Evolutionary conservation across 2,888 invertebrate species (phyloP).

Genomic region (Meghimatium bilineatum): DNA sequence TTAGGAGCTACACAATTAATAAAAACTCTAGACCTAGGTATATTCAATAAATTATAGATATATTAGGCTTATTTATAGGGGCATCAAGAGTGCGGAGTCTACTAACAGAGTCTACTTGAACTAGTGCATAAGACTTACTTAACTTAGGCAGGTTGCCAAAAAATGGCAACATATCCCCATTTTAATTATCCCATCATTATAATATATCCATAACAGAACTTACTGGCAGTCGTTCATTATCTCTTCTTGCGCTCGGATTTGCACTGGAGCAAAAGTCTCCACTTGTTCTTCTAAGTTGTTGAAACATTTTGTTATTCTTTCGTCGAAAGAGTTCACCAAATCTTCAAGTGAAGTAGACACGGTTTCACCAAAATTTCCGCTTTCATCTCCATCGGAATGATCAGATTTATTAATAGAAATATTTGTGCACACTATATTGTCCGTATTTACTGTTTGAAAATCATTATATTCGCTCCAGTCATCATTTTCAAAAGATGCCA

Average conservation of each 20-base stretch:
- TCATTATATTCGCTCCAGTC: slow-evolving; percentile 85
- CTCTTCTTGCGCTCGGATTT: slow-evolving; percentile 98
- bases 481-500: slow-evolving; percentile 91
- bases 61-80: no score
- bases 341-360: slow-evolving; percentile 93
- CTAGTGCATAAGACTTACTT: no score
- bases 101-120: no score
- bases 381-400: slow-evolving; percentile 58
- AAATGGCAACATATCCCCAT: not conserved
- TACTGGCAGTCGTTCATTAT: slow-evolving; percentile 99
- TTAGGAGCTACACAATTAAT: no score
- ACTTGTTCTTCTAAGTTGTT: slow-evolving; percentile 98
- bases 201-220: slow-evolving; percentile 80
- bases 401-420: slow-evolving; percentile 67
- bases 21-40: no score
- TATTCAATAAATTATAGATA: no score
- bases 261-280: slow-evolving; percentile 96
- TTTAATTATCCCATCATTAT: not conserved
- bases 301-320: slow-evolving; percentile 98
- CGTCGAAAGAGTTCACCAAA: slow-evolving; percentile 98
- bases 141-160: slow-evolving; percentile 17
- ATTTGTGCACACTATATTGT: slow-evolving; percentile 54
- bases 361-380: slow-evolving; percentile 85
- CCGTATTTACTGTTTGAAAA: slow-evolving; percentile 75
- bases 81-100: no score